Evolutionary conservation across 1,140 invertebrate genomes (phyloP), one percentile per base, ranked within the genome.

Genomic region (Gyrodactylus salaris): DNA sequence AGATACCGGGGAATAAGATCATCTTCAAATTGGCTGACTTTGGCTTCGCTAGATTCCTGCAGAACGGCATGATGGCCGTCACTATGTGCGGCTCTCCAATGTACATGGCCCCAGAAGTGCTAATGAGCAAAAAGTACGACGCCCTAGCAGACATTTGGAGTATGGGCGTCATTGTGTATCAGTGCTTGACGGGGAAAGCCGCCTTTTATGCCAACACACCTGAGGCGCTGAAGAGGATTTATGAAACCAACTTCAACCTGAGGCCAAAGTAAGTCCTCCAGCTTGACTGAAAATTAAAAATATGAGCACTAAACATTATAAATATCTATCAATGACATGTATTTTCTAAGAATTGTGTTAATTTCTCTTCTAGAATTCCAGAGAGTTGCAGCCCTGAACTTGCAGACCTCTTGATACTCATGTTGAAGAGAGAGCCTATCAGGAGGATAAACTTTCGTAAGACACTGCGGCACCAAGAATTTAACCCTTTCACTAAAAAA

Each of bases 101-200:
- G 93, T 99, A 98, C 78, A 98, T 98, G 94, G 88, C 26, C 34
- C 92, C 93, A 0, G 93, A 99, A 85, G 94, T 99, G 27, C 97
- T 99, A 76, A 97, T 98, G 93, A 96, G 92, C 0, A 82, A 93
- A 70, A 89, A 96, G 78, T 99, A 99, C 80, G 90, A 95, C 83
- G 91, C 91, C 20, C 98, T 98, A 83, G 95, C 94, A 68, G 94
- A 98, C 83, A 83, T 98, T 74, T 99, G 94, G 94, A 95, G 91
- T 75, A 84, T 99, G 75, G 95, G 95, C 70, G 98, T 94, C 2
- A 98, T 99, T 76, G 88, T 98, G 68, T 99, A 91, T 83, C 94
- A 98, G 80, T 98, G 93, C 84, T 84, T 98, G 74, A 96, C 91
- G 70, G 93, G 94, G 68, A 94, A 92, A 81, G 93, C 94, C 70